phyloP scores from a whole-genome alignment of 2,888 invertebrate species.

The Habrosyne pyritoides region DNA sequence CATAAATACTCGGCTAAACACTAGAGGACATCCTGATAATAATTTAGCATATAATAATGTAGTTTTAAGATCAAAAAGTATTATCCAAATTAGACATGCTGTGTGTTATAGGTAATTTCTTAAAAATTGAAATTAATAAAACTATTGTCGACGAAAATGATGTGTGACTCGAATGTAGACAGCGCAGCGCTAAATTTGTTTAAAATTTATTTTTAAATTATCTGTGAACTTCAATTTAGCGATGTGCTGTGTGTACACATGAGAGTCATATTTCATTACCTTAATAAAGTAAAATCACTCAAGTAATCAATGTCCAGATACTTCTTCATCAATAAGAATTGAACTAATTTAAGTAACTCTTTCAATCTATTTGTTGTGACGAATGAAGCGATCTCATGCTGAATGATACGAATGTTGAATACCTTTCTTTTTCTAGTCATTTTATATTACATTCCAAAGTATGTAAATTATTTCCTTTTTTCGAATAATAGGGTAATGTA shows the following conservation, averaged over 20 bases:
- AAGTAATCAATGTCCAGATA: slow-evolving; percentile 40
- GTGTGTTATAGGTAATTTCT: slow-evolving; percentile 71
- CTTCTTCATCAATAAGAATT: slow-evolving; percentile 36
- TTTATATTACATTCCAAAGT: slow-evolving; percentile 79
- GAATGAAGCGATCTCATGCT: slow-evolving; percentile 66
- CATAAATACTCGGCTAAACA: slow-evolving; percentile 62
- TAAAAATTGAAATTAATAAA: slow-evolving; percentile 59
- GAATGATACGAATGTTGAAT: slow-evolving; percentile 49
- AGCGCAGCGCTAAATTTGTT: slow-evolving; percentile 45
- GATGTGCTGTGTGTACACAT: slow-evolving; percentile 41
- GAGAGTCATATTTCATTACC: slow-evolving; percentile 25
- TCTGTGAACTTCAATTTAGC: slow-evolving; percentile 45
- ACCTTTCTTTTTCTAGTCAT: slow-evolving; percentile 76
- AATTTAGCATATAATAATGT: slow-evolving; percentile 74
- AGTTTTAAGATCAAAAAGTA: slow-evolving; percentile 79
- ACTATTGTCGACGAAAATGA: slow-evolving; percentile 53
- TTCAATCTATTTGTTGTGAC: slow-evolving; percentile 38
- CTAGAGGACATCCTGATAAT: slow-evolving; percentile 75
- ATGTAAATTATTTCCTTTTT: slow-evolving; percentile 65
- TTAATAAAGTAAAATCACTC: slow-evolving; percentile 29
- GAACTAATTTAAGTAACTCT: slow-evolving; percentile 37
- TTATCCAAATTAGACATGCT: slow-evolving; percentile 80
- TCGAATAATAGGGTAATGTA: slow-evolving; percentile 70
- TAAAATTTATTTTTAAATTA: slow-evolving; percentile 33
- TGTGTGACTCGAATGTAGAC: slow-evolving; percentile 33